Evolutionary conservation across 2,888 invertebrate species (phyloP).

Genomic region (Apamea sordens): DNA sequence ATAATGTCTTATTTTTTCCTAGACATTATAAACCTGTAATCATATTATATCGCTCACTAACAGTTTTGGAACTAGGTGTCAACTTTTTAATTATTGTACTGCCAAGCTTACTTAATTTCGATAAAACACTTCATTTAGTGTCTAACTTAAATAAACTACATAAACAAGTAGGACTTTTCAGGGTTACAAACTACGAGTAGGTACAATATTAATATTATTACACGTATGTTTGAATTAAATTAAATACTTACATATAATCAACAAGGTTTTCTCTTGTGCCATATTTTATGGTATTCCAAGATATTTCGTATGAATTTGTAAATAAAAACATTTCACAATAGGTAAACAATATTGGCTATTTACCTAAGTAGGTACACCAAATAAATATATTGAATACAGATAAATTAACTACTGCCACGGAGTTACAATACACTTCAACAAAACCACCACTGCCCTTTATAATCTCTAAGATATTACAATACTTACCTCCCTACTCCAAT

Average conservation of each 20-base stretch:
- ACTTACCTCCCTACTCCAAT: background rate
- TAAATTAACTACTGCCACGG: background rate
- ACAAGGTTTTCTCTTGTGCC: slow-evolving; percentile 47
- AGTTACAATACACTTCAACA: background rate
- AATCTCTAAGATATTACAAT: background rate
- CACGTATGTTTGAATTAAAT: slow-evolving; percentile 11
- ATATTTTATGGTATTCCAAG: slow-evolving; percentile 45
- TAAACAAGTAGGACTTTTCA: slow-evolving; percentile 45
- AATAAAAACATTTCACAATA: slow-evolving; percentile 30
- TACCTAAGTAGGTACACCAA: background rate
- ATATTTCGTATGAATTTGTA: slow-evolving; percentile 34
- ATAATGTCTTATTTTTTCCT: slow-evolving; percentile 1
- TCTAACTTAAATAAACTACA: slow-evolving; percentile 1
- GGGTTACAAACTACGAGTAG: slow-evolving; percentile 47
- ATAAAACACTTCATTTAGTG: background rate
- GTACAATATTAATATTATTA: background rate
- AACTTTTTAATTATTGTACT: slow-evolving; percentile 10
- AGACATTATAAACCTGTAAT: background rate
- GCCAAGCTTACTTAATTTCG: slow-evolving; percentile 11
- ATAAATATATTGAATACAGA: background rate
- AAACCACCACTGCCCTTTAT: background rate
- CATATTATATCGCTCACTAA: background rate
- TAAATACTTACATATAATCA: slow-evolving; percentile 1
- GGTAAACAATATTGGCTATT: slow-evolving; percentile 5
- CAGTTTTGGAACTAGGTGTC: background rate